A percentile compares a stretch with the other conserved stretches of the same genome.
Conservation (phyloP, 2,888 invertebrate genomes). For the Drosophila setosimentum region DNA sequence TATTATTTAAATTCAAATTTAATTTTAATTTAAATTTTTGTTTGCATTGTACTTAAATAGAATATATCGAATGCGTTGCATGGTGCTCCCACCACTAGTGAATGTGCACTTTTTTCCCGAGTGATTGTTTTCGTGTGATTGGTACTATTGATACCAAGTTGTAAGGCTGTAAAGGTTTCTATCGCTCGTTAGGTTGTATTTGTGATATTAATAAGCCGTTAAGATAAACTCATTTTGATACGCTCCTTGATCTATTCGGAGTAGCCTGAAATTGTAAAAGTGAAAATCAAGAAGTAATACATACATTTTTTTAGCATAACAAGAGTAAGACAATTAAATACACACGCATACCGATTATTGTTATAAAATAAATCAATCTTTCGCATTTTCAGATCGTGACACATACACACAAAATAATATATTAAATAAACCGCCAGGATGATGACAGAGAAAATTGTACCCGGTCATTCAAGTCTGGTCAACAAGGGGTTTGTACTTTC, state of each 20-base stretch:
- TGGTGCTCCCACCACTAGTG: conserved; percentile 9
- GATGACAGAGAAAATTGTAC: conserved; percentile 74
- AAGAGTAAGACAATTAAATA: conserved; percentile 10
- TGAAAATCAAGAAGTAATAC: conserved; percentile 20
- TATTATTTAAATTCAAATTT: background rate
- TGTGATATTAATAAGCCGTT: conserved; percentile 48
- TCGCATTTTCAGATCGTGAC: conserved; percentile 27
- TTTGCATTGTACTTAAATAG: background rate
- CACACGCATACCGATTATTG: background rate
- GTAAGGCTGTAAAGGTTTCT: conserved; percentile 70
- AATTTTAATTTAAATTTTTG: background rate
- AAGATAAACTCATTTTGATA: conserved; percentile 40
- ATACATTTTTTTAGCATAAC: conserved; percentile 11
- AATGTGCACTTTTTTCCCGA: conserved; percentile 20
- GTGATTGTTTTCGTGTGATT: conserved; percentile 54
- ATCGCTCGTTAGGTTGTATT: conserved; percentile 63
- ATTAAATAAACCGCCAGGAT: conserved; percentile 45
- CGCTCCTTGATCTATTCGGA: conserved; percentile 30
- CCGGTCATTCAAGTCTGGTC: conserved; percentile 68
- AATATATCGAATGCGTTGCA: background rate
- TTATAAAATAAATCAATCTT: conserved; percentile 1
- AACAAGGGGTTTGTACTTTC: conserved; percentile 65
- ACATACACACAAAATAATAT: conserved; percentile 30
- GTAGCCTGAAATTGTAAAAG: conserved; percentile 35
- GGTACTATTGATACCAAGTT: conserved; percentile 75